Evolutionary conservation across 2,797 vertebrate genomes (phyloP).

Genomic region (Silurus lanzhouensis): DNA sequence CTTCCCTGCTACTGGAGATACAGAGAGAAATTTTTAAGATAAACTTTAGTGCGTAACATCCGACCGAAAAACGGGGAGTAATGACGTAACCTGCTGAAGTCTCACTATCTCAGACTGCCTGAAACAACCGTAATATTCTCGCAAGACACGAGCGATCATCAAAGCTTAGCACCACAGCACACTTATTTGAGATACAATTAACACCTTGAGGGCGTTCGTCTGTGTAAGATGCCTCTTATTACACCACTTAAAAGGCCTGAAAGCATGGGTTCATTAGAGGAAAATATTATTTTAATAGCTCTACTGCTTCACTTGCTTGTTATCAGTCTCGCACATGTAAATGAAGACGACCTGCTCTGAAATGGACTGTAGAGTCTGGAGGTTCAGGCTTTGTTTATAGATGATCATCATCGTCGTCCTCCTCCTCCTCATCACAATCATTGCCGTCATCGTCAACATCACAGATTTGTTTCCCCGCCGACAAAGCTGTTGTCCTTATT

Average conservation of each 20-base stretch:
- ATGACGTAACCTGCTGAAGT: neutral
- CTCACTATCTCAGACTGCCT: neutral
- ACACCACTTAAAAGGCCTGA: slow-evolving; percentile 14
- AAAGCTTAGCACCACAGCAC: slow-evolving; percentile 9
- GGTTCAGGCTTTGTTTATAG: neutral
- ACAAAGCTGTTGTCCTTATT: too few species aligned
- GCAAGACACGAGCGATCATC: neutral
- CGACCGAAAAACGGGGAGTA: slow-evolving; percentile 17
- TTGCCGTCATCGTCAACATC: neutral
- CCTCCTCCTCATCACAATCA: neutral
- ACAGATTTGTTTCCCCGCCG: neutral
- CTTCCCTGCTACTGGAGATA: slow-evolving; percentile 24
- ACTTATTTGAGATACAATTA: slow-evolving; percentile 34
- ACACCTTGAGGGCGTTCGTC: slow-evolving; percentile 25
- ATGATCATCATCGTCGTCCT: neutral
- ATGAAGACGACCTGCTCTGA: neutral
- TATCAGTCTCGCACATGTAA: slow-evolving; percentile 12
- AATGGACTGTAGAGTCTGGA: neutral
- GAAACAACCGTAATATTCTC: neutral
- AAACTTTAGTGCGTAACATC: slow-evolving; percentile 37
- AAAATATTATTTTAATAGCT: slow-evolving; percentile 20
- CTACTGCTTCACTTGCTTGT: slow-evolving; percentile 8
- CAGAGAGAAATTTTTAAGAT: slow-evolving; percentile 47
- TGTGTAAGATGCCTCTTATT: slow-evolving; percentile 25
- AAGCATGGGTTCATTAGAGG: slow-evolving; percentile 18